A percentile compares a stretch with the other conserved stretches of the same genome.
Conservation (phyloP, 2,888 invertebrate genomes). For the Melanotus villosus region DNA sequence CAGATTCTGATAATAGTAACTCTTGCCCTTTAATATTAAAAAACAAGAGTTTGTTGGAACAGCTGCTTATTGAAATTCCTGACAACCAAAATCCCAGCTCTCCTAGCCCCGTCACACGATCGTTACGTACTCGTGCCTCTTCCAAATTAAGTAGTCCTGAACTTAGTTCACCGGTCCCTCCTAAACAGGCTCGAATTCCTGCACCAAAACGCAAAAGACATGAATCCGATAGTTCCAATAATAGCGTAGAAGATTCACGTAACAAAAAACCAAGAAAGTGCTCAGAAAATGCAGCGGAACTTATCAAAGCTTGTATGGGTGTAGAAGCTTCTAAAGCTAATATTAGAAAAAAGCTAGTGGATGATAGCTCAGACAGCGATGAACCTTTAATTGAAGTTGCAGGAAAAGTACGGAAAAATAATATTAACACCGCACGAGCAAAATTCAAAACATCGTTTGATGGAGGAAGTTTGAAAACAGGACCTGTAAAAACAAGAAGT, state of each 20-base stretch:
- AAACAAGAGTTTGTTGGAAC: conserved; percentile 79
- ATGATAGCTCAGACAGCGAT: conserved; percentile 84
- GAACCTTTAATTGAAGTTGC: conserved; percentile 82
- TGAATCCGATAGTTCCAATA: conserved; percentile 83
- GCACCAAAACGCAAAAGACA: conserved; percentile 79
- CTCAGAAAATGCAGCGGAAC: conserved; percentile 75
- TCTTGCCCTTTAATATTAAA: conserved; percentile 64
- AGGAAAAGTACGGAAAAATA: conserved; percentile 75
- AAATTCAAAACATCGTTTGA: conserved; percentile 50
- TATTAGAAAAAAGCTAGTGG: conserved; percentile 62
- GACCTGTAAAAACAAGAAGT: conserved; percentile 61
- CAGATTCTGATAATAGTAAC: conserved; percentile 61
- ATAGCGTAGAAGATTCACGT: conserved; percentile 68
- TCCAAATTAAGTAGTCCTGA: conserved; percentile 80
- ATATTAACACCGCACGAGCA: conserved; percentile 36
- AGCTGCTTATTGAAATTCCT: conserved; percentile 89
- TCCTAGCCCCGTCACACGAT: conserved; percentile 66
- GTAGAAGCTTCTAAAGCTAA: conserved; percentile 58
- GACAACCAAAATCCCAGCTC: conserved; percentile 63
- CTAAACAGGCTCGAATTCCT: conserved; percentile 44
- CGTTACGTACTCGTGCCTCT: conserved; percentile 75
- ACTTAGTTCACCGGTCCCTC: conserved; percentile 60
- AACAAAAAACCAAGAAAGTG: conserved; percentile 70
- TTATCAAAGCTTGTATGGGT: conserved; percentile 67
- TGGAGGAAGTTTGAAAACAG: conserved; percentile 44